Conservation (phyloP, 2,888 invertebrate genomes). For the Ormyrus rosae region DNA sequence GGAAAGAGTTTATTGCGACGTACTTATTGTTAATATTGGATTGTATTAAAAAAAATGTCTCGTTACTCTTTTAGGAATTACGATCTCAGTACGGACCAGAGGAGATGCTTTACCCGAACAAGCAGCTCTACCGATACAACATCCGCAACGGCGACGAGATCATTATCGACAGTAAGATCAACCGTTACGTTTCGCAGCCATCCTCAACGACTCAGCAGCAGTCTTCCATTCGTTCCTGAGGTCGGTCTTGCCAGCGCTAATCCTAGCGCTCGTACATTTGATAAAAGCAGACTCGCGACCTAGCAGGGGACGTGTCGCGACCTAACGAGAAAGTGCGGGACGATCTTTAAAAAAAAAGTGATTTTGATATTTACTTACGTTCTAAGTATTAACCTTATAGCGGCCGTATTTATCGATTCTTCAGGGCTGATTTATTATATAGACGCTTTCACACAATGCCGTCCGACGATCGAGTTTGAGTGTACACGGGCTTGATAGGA, state of each 20-base stretch:
- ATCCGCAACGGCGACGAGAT: conserved; percentile 93
- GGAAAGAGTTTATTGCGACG: too few relatives aligned
- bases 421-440: conserved; percentile 53
- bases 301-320: background rate
- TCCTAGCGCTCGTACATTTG: conserved; percentile 13
- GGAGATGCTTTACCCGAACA: conserved; percentile 92
- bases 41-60: too few relatives aligned
- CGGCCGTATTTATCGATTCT: conserved; percentile 59
- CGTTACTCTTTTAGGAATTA: conserved; percentile 71
- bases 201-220: conserved; percentile 58
- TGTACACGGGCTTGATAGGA: conserved; percentile 1
- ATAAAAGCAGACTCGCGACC: conserved; percentile 8
- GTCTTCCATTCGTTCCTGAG: conserved; percentile 70
- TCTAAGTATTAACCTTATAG: conserved; percentile 57
- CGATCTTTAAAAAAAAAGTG: conserved; percentile 31
- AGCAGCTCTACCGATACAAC: conserved; percentile 94
- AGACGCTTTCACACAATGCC: conserved; percentile 43
- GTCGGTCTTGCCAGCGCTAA: conserved; percentile 42
- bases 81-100: conserved; percentile 83
- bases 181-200: conserved; percentile 75
- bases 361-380: conserved; percentile 57
- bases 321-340: conserved; percentile 11
- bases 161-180: conserved; percentile 88
- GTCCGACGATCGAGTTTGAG: conserved; percentile 40
- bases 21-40: too few relatives aligned